phyloP scores from a whole-genome alignment of 2,888 invertebrate species.

The Drosophila kanekoi region DNA sequence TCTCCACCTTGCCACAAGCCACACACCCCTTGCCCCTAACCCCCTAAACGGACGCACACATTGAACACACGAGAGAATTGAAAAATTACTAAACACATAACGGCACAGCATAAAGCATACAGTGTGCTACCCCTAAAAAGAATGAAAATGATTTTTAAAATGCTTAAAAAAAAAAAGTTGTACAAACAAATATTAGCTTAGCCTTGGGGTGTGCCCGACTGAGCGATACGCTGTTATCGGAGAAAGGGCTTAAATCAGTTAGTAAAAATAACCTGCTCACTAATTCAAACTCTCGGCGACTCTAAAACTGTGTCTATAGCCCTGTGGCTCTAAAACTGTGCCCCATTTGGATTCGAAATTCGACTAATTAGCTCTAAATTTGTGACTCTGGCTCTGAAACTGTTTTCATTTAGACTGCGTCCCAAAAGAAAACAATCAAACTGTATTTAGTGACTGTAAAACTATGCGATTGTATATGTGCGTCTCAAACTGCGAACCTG shows the following conservation, averaged over 20 bases:
- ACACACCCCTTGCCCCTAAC: neutral
- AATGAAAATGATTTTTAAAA: constrained; percentile 35
- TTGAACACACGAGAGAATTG: constrained; percentile 35
- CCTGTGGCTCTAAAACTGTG: neutral
- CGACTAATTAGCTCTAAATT: too few species aligned
- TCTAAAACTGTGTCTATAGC: neutral
- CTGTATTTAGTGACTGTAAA: neutral
- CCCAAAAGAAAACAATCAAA: too few species aligned
- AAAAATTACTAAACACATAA: constrained; percentile 59
- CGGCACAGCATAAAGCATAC: constrained; percentile 16
- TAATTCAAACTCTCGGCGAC: too few species aligned
- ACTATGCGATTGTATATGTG: too few species aligned
- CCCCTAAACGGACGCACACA: neutral
- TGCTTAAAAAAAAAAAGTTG: neutral
- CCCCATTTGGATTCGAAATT: too few species aligned
- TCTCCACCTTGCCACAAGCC: neutral
- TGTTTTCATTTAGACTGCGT: too few species aligned
- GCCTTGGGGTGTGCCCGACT: neutral
- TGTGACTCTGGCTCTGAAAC: too few species aligned
- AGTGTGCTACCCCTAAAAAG: constrained; percentile 12
- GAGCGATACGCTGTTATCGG: neutral
- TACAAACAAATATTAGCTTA: neutral
- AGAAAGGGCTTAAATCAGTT: neutral
- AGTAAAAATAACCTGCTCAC: neutral
- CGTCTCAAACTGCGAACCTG: neutral